These are phyloP conservation scores for Oxygymnocypris stewartii DNA, from an alignment of 2,113 vertebrate species.

Conservation along the genomic window DNA sequence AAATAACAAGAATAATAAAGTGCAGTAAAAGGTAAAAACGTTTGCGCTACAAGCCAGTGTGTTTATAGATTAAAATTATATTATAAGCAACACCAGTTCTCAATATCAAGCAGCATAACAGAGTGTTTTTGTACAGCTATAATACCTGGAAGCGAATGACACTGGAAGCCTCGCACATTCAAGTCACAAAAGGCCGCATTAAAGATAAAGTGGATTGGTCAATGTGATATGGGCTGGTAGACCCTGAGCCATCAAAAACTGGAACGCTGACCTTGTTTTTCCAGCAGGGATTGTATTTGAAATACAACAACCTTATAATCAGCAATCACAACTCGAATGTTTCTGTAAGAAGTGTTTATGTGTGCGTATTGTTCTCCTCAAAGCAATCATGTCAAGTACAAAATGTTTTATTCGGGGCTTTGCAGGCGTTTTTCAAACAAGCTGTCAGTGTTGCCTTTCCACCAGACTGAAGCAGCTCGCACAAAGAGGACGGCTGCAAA, in stretches of 20 bases:
- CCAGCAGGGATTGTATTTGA: slow-evolving; percentile 11
- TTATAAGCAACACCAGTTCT: no score
- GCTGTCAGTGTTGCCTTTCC: slow-evolving; percentile 37
- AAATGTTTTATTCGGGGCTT: slow-evolving; percentile 28
- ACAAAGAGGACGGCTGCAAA: slow-evolving; percentile 26
- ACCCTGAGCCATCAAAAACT: neutral
- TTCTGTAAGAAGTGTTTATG: slow-evolving; percentile 20
- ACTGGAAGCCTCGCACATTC: no score
- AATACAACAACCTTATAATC: slow-evolving; percentile 16
- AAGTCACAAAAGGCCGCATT: neutral
- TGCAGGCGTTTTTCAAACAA: slow-evolving; percentile 48
- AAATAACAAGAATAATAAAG: no score
- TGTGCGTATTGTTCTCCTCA: slow-evolving; percentile 41
- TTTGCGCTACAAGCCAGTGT: no score
- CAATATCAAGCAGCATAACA: no score
- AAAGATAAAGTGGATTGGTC: neutral
- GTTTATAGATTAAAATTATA: no score
- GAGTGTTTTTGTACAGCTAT: neutral
- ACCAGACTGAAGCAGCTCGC: slow-evolving; percentile 33
- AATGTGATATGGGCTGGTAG: neutral
- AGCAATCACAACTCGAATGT: slow-evolving; percentile 1
- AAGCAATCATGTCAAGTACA: slow-evolving; percentile 33
- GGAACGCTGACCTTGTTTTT: neutral
- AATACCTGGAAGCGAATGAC: neutral
- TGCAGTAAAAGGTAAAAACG: no score